A percentile compares a stretch with the other conserved stretches of the same genome.
These are phyloP conservation scores for Pelodytes ibericus DNA, from an alignment of 2,797 vertebrate genomes.

Conservation along the genomic window DNA sequence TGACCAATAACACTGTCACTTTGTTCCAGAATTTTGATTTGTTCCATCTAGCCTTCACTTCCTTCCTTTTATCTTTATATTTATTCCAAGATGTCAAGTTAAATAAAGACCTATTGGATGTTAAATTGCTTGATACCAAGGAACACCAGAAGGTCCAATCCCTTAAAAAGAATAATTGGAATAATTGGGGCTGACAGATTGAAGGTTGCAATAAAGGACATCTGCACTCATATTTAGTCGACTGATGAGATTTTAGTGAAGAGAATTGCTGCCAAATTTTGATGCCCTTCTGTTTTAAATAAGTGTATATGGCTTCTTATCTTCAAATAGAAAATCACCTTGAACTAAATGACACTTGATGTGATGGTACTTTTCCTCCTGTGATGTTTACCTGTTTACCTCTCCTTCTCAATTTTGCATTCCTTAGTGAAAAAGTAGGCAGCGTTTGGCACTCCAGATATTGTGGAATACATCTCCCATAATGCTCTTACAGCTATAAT, in stretches of 20 bases:
- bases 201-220: conserved; percentile 47
- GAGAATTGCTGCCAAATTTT: conserved; percentile 37
- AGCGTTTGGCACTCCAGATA: too few species aligned
- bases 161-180: conserved; percentile 42
- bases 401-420: too few species aligned
- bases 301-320: conserved; percentile 31
- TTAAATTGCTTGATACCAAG: conserved; percentile 38
- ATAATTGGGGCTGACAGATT: conserved; percentile 49
- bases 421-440: too few species aligned
- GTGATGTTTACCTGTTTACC: background rate
- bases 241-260: conserved; percentile 36
- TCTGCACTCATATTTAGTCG: conserved; percentile 36
- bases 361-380: conserved; percentile 14
- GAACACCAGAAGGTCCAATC: conserved; percentile 34
- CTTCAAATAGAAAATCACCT: conserved; percentile 31
- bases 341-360: conserved; percentile 27
- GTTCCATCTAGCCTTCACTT: conserved; percentile 25
- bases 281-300: conserved; percentile 16
- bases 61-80: conserved; percentile 22
- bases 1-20: conserved; percentile 5
- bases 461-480: too few species aligned
- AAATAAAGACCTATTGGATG: conserved; percentile 44
- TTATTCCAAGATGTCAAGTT: conserved; percentile 44
- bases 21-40: conserved; percentile 16
- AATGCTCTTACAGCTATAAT: too few species aligned